phyloP scores from a whole-genome alignment of 2,888 invertebrate genomes.

The Rhopalosiphum nymphaeae region DNA sequence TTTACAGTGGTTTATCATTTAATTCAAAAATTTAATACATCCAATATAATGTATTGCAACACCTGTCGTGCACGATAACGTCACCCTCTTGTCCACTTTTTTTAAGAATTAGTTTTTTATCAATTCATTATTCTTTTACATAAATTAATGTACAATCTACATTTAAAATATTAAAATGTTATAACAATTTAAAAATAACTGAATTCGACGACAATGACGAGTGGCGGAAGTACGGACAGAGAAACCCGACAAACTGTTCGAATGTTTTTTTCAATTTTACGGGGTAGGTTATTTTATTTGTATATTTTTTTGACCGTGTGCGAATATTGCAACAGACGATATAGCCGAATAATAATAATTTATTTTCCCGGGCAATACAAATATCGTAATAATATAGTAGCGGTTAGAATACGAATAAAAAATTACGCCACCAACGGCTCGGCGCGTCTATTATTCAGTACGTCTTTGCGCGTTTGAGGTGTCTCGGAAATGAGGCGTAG shows the following conservation, averaged over 20 bases:
- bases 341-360: not conserved
- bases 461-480: not conserved
- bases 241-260: not conserved
- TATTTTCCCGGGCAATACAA: not conserved
- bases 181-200: not conserved
- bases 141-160: not conserved
- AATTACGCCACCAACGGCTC: not conserved
- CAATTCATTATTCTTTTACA: not conserved
- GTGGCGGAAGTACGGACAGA: not conserved
- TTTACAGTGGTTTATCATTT: no score
- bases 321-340: not conserved
- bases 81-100: not conserved
- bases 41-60: no score
- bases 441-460: not conserved
- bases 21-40: no score
- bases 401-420: not conserved
- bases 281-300: not conserved
- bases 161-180: not conserved
- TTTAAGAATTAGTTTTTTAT: not conserved
- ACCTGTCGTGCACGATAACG: no score
- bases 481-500: not conserved
- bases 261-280: not conserved
- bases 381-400: not conserved
- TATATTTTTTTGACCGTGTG: not conserved
- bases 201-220: not conserved